Base-by-base conservation (phyloP, 2,797 vertebrate genomes). In the Gymnothorax reevesii region DNA sequence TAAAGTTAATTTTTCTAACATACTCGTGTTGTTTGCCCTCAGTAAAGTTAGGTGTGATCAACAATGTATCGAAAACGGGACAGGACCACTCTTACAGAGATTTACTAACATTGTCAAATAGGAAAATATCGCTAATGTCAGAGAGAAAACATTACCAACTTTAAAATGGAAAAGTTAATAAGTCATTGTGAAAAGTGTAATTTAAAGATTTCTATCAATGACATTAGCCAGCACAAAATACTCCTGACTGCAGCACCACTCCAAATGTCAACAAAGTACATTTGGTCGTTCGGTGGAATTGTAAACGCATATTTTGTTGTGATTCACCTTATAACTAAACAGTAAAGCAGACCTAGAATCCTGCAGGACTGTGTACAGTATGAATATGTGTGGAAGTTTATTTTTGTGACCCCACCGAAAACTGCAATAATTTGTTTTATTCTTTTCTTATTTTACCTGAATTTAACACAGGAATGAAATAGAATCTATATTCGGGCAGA, bases 311-410 rank as follows among this genome's bases (percentile, higher is more conserved):
- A 86, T 90, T 88, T 86, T 86, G 88, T 89, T 88, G 89, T 91
- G 91, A 90, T 90, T 90, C 90, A 89, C 89, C 85, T 85, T 89
- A 88, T 88, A 88, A 89, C 90, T 88, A 91, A 87, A 91, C 90
- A 77, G 80, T 55, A 42, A 69, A 87, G 86, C 90, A 91, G 88
- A 89, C 89, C 90, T 88, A 88, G 87, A 89, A 89, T 91, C 89
- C 83, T 87, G 33, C 33, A 87, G 85, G 86, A 75, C 85, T 86
- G 83, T 87, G 49, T 64, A 84, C 60, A 87, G 86, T 71, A 1
- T 66, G 59, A 25, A 84, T 88, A 85, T 89, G 87, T 91, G 57
- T 83, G 69, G 87, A 77, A 86, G 69, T 88, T 89, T 90, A 84
- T 87, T 92, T 91, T 89, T 86, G 89, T 82, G 88, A 86, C 88